Base-by-base conservation (phyloP, 2,113 vertebrate species). In the Noturus placidus region DNA sequence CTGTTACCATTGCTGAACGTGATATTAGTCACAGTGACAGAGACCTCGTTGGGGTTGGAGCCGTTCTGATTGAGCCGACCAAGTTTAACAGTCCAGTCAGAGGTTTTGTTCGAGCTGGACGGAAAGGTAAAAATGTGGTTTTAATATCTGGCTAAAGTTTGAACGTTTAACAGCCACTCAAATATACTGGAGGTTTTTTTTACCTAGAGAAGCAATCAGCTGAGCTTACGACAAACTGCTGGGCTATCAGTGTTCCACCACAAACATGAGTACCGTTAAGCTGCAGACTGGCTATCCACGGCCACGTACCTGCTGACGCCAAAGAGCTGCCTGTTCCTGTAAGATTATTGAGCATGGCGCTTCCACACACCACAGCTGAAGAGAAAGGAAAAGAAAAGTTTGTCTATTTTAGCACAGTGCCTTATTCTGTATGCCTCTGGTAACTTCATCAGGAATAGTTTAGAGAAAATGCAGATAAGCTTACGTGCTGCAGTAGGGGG, bases 241-340 rank as follows among this genome's bases (percentile, higher is more conserved):
- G 19, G 1, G 91, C 19, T 35, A 97, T 93, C 89, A 96, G 93
- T 25, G 94, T 93, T 76, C 94, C 96, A 1, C 94, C 94, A 17
- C 96, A 96, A 14, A 94, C 20, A 1, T 96, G 96, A 0, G 0
- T 0, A 0, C 91, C 69, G 0, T 88, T 15, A 0, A 72, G 46
- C 84, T 94, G 94, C 42, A 96, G 81, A 88, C 95, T 96, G 42
- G 94, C 95, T 90, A 96, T 94, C 96, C 95, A 96, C 0, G 96
- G 95, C 96, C 96, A 96, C 2, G 22, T 9, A 0, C 82, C 92
- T 1, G 83, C 78, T 0, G 83, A 35, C 1, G 25, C 63, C 61
- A 92, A 89, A 0, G 87, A 86, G 52, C 4, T 70, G 59, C 76
- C 87, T 15, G 76, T 82, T 6, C 25, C 9, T 14, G 90, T 9